phyloP scores from a whole-genome alignment of 2,888 invertebrate species.

The Ferdinandea cuprea region DNA sequence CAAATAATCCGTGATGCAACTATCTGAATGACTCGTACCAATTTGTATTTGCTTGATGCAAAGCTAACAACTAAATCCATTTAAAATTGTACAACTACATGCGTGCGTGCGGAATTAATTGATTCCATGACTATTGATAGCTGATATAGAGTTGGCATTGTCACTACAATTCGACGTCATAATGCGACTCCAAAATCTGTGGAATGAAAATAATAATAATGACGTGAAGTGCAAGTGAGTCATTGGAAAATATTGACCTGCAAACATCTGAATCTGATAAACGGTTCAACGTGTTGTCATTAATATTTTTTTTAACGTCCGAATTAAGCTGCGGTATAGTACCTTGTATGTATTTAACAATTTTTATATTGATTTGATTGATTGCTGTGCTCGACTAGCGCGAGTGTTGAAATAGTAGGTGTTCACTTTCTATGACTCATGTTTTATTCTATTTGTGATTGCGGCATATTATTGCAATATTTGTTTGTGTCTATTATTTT shows the following conservation, averaged over 20 bases:
- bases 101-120: not conserved
- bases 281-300: not conserved
- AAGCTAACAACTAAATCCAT: not conserved
- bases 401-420: not conserved
- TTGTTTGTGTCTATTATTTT: not conserved
- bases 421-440: too few species aligned
- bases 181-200: not conserved
- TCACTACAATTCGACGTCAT: not conserved
- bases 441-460: not conserved
- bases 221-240: not conserved
- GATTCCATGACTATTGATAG: not conserved
- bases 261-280: not conserved
- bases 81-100: not conserved
- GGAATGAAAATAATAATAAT: not conserved
- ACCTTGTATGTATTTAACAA: too few species aligned
- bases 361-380: not conserved
- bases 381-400: constrained; percentile 1
- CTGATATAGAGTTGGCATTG: not conserved
- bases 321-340: too few species aligned
- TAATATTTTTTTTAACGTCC: not conserved
- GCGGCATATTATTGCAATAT: not conserved
- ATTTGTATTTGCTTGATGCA: not conserved
- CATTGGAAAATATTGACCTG: not conserved
- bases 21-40: not conserved
- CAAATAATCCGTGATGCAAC: constrained; percentile 9